Conservation (phyloP, 2,888 invertebrate genomes). For the Microplitis deprimator region DNA sequence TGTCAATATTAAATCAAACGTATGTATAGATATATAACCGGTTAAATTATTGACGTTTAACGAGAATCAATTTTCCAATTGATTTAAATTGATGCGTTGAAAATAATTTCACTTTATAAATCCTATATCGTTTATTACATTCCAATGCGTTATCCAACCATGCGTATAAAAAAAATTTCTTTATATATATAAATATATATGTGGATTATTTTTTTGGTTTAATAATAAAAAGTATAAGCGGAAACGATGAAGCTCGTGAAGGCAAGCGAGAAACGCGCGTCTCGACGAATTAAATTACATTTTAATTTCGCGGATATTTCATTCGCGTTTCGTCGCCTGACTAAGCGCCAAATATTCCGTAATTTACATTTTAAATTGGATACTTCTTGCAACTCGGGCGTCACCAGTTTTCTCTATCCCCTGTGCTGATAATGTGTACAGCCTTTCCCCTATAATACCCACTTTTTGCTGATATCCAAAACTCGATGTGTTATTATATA, state of each 20-base stretch:
- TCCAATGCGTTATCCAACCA: not conserved
- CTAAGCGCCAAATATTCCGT: constrained; percentile 65
- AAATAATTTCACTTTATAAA: not conserved
- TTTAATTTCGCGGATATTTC: constrained; percentile 70
- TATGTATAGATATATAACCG: not conserved
- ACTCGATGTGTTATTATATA: not conserved
- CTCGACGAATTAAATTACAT: constrained; percentile 67
- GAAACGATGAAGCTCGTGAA: constrained; percentile 35
- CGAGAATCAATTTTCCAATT: constrained; percentile 20
- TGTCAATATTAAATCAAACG: not conserved
- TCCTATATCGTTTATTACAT: not conserved
- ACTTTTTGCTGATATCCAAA: constrained; percentile 10
- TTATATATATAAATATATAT: constrained; percentile 24
- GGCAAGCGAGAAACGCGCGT: constrained; percentile 35
- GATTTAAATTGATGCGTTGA: constrained; percentile 1
- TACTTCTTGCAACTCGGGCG: constrained; percentile 54
- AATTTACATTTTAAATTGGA: constrained; percentile 69
- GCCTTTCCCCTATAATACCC: constrained; percentile 34
- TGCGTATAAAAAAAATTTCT: not conserved
- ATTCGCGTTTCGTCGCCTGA: constrained; percentile 49
- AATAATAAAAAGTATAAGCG: constrained; percentile 31
- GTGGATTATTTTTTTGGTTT: not conserved
- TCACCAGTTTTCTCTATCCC: constrained; percentile 26
- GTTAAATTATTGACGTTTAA: constrained; percentile 12
- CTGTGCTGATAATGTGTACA: not conserved